Base-by-base conservation (phyloP, 2,113 vertebrate species). In the Salvelinus alpinus region DNA sequence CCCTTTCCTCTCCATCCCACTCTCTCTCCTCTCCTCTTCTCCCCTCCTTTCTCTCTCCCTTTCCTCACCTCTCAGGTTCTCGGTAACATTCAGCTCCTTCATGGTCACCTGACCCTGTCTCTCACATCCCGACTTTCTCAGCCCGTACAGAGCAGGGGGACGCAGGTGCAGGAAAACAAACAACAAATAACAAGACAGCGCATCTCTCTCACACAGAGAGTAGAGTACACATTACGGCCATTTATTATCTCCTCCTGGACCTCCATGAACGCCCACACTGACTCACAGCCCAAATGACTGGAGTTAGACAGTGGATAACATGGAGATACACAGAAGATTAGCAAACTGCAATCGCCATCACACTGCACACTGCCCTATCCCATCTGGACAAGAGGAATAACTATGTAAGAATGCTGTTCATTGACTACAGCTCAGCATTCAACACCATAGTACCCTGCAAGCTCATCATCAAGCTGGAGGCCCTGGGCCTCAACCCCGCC, bases 51-150 rank as follows among this genome's bases (percentile, higher is more conserved):
- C 78, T 76, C 81, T 79, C 81, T 89, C 34, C 5, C 34, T 34
- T 34, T 34, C 38, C 9, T 44, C 9, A 34, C 31, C 9, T 44
- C 38, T 64, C 71, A 24, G 69, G 59, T 31, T 24, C 25, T 13
- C 7, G 3, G 34, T 59, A 57, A 59, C 70, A 25, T 29, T 71
- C 70, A 71, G 13, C 24, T 71, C 81, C 81, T 84, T 89, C 80
- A 81, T 71, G 54, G 79, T 73, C 13, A 79, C 66, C 68, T 81
- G 78, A 81, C 69, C 77, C 66, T 2, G 74, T 73, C 73, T 72
- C 64, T 83, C 76, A 57, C 64, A 64, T 74, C 68, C 66, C 29
- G 64, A 68, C 27, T 66, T 64, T 31, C 80, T 78, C 68, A 71
- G 86, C 72, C 51, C 79, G 74, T 59, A 68, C 62, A 80, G 9